These are phyloP conservation scores for Megaceryle torquata DNA, from an alignment of 2,113 vertebrate genomes.

Conservation along the genomic window DNA sequence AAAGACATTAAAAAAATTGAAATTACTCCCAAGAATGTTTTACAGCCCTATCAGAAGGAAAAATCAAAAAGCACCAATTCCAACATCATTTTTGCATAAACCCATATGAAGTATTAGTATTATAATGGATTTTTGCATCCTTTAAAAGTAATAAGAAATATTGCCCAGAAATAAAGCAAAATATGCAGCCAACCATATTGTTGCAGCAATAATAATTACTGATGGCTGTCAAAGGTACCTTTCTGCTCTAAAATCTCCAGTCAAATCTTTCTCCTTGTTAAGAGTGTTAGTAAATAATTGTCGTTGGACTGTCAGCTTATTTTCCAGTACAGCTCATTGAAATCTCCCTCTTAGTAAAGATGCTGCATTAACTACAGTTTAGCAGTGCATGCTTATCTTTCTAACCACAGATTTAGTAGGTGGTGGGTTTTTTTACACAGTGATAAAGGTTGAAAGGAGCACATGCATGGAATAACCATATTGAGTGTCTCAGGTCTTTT, in stretches of 20 bases:
- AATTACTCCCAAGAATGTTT: background rate
- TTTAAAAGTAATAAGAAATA: background rate
- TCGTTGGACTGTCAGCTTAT: background rate
- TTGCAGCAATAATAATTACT: background rate
- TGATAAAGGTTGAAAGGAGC: background rate
- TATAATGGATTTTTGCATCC: background rate
- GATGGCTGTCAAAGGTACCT: background rate
- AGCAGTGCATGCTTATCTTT: background rate
- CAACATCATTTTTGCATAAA: background rate
- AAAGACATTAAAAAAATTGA: background rate
- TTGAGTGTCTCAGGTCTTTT: too few species aligned
- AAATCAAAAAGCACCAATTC: background rate
- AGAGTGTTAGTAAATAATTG: background rate
- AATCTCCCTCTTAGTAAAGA: background rate
- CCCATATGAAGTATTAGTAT: background rate
- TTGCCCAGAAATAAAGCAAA: background rate
- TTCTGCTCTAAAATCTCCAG: background rate
- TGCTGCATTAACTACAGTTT: background rate
- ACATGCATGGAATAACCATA: background rate
- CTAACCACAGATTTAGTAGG: too few species aligned
- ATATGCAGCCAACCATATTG: background rate
- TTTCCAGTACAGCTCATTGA: background rate
- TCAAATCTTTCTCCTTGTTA: background rate
- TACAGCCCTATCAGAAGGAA: constrained; percentile 18
- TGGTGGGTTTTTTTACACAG: background rate